Conservation (phyloP, 1,140 invertebrate species). For the Parasteatoda tepidariorum region DNA sequence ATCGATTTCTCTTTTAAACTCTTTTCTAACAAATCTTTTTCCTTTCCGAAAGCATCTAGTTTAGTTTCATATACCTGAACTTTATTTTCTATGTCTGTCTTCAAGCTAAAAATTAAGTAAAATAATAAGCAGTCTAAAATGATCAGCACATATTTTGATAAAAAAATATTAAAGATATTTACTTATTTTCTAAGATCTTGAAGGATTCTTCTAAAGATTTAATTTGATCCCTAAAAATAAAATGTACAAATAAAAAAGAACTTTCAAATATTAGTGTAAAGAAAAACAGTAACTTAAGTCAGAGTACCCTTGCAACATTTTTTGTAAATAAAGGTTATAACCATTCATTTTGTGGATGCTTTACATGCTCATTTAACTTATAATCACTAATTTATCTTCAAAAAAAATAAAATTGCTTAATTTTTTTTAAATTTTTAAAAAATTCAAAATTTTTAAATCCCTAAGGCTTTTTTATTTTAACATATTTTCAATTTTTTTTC, state of each 20-base stretch:
- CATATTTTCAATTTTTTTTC: too few species aligned
- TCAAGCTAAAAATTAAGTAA: slow-evolving; percentile 13
- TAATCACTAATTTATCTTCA: too few species aligned
- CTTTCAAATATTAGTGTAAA: not conserved
- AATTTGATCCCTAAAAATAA: slow-evolving; percentile 16
- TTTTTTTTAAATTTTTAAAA: too few species aligned
- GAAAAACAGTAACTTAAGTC: not conserved
- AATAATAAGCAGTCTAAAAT: not conserved
- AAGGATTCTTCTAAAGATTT: slow-evolving; percentile 25
- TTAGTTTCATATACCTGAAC: slow-evolving; percentile 26
- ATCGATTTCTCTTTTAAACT: slow-evolving; percentile 30
- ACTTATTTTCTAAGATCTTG: slow-evolving; percentile 24
- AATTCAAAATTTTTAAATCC: too few species aligned
- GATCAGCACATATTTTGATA: not conserved
- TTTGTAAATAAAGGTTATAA: too few species aligned
- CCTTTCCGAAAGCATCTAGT: slow-evolving; percentile 5
- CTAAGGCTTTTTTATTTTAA: too few species aligned
- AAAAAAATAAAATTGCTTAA: too few species aligned
- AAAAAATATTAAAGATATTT: not conserved
- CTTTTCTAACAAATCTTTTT: slow-evolving; percentile 14
- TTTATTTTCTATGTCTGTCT: not conserved
- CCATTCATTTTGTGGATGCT: too few species aligned
- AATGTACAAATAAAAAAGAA: not conserved
- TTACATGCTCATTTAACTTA: too few species aligned
- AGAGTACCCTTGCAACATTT: too few species aligned